Evolutionary conservation across 2,888 invertebrate species (phyloP), one percentile per base, ranked within the genome.

Genomic region (Torymus tubicola): DNA sequence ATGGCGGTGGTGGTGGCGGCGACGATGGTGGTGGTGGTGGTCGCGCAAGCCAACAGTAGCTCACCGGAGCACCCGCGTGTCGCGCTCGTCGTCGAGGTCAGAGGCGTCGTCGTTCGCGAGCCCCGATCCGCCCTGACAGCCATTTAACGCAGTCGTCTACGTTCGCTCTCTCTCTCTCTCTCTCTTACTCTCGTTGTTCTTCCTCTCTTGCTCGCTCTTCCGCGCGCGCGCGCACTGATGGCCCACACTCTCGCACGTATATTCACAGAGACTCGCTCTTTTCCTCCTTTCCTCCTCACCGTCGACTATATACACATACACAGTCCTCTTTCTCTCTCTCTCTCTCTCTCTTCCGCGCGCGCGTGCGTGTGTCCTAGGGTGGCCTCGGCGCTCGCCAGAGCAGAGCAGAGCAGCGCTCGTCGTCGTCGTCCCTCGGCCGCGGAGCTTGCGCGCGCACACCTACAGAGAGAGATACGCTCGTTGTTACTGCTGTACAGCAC

Each of bases 41-140:
- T 31, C 8, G 42, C 42, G n/a, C 42, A 42, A 8, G 42, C 42
- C 42, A 42, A 8, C 42, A 42, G 42, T 8, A 42, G 42, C 42
- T 42, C 42, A 42, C 42, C 42, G 42, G 42, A 42, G 42, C 42
- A 42, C 72, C 75, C 75, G 67, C 61, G 76, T 80, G 65, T 60
- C 52, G 65, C 42, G 63, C 42, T 63, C 50, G 14, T 75, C 65
- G 52, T 72, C 81, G 75, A 78, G 75, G 78, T 81, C 78, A 78
- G 71, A 78, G 74, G 78, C 78, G 75, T 74, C 71, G 81, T 81
- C 75, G 78, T 78, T 71, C 61, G 78, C 78, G 81, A 81, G 74
- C 81, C 81, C 78, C 78, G 78, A 78, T 78, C 78, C 78, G 74
- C 78, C 81, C 81, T 81, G 81, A 78, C 78, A 81, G 78, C 81